Evolutionary conservation across 2,888 invertebrate species (phyloP).

Genomic region (Eupeodes luniger): DNA sequence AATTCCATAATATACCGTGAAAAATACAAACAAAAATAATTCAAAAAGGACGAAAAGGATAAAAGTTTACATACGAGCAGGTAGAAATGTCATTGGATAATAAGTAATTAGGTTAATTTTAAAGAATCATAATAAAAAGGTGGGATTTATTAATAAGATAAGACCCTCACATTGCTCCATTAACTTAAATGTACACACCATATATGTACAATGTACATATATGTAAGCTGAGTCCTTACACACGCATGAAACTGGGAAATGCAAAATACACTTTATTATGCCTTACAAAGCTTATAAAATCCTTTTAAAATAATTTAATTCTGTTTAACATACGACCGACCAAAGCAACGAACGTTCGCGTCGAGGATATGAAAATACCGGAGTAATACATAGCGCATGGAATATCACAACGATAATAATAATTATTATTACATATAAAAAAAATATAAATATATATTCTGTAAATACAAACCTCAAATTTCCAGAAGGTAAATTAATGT

Average conservation of each 20-base stretch:
- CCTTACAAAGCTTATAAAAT: background rate
- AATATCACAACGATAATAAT: background rate
- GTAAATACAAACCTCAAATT: conserved; percentile 51
- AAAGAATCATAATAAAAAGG: conserved; percentile 5
- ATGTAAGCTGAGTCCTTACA: no score
- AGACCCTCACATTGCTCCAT: background rate
- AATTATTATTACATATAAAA: no score
- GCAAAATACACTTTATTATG: background rate
- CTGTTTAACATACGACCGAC: background rate
- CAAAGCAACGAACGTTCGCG: background rate
- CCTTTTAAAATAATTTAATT: conserved; percentile 20
- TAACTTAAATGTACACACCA: background rate
- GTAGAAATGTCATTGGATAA: background rate
- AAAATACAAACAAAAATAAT: background rate
- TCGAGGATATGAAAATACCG: background rate
- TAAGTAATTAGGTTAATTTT: conserved; percentile 1
- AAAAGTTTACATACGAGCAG: background rate
- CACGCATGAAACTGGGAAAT: background rate
- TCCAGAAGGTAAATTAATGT: background rate
- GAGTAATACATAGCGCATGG: conserved; percentile 35
- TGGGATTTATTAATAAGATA: background rate
- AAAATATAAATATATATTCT: background rate
- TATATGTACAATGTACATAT: no score
- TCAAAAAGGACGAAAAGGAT: background rate
- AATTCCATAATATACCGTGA: no score